Evolutionary conservation across 2,113 vertebrate species (phyloP), one percentile per base, ranked within the genome.

Genomic region (Corvus hawaiiensis): DNA sequence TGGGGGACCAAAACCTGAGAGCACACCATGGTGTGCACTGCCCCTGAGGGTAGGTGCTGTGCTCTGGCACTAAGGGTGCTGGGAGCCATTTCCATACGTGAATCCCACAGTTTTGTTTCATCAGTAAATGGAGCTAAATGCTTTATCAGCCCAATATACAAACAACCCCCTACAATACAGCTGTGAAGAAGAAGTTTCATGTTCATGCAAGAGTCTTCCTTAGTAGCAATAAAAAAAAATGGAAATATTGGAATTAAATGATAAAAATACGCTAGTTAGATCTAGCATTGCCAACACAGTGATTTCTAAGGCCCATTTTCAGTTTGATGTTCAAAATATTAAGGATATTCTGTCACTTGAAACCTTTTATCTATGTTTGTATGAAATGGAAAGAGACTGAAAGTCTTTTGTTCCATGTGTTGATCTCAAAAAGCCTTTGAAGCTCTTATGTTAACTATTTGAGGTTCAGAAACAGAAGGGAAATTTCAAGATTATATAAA

Each of bases 391-490:
- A 95, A 85, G 71, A 96, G 72, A 73, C 83, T 66, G n/a, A 8
- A 93, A 93, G 43, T 91, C 61, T 9, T 68, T 62, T 68, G 44
- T 87, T 33, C 67, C 72, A 71, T 84, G 55, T 83, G 75, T 90
- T 94, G 46, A 33, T 86, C 46, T 74, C 5, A 1, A 71, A 88
- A 92, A 92, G 43, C 43, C 55, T 94, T 95, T 95, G 95, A 96
- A 92, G 75, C 37, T 27, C 59, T 86, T 88, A 37, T 6, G 58
- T 96, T 95, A 93, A 89, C 88, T 69, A 54, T 87, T 76, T 73
- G 75, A 88, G 58, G 54, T 88, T 96, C 85, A 88, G 72, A 83
- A 96, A 84, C 90, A 96, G 88, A 90, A 95, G 88, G 85, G 49
- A 94, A 86, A 69, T 19, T 52, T 96, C 79, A 76, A 90, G 79